phyloP scores from a whole-genome alignment of 2,797 vertebrate species.

The Hoplostethus mediterraneus region DNA sequence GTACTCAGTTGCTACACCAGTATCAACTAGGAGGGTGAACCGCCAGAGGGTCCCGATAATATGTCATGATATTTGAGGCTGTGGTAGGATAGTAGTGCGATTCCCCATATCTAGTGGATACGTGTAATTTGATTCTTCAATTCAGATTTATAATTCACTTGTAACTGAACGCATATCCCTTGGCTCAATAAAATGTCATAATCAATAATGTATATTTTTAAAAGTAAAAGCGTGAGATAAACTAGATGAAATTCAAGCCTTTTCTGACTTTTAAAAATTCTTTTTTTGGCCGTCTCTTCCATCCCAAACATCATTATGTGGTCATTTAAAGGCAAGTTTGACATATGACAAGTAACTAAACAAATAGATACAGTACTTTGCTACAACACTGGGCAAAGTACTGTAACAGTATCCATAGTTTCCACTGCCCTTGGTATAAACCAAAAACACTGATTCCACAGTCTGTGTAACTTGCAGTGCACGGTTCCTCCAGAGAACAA shows the following conservation, averaged over 20 bases:
- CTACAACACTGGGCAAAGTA: too few relatives aligned
- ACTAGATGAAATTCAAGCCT: too few relatives aligned
- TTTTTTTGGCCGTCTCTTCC: too few relatives aligned
- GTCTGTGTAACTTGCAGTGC: background rate
- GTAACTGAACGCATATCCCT: background rate
- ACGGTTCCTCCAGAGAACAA: conserved; percentile 18
- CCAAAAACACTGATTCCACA: conserved; percentile 4
- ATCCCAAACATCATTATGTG: too few relatives aligned
- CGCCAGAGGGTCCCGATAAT: background rate
- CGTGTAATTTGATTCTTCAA: background rate
- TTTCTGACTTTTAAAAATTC: too few relatives aligned
- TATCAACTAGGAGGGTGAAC: background rate
- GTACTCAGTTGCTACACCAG: background rate
- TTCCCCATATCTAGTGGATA: background rate
- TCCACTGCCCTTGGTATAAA: background rate
- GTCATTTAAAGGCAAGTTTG: too few relatives aligned
- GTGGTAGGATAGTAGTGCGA: background rate
- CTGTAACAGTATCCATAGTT: too few relatives aligned
- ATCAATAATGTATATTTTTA: too few relatives aligned
- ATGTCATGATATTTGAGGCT: background rate
- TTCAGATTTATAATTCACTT: background rate
- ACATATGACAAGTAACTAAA: too few relatives aligned
- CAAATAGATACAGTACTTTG: too few relatives aligned
- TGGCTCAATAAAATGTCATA: background rate
- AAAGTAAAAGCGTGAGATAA: too few relatives aligned